These are phyloP conservation scores for Embiotoca jacksoni DNA, from an alignment of 2,113 vertebrate species.

Conservation along the genomic window DNA sequence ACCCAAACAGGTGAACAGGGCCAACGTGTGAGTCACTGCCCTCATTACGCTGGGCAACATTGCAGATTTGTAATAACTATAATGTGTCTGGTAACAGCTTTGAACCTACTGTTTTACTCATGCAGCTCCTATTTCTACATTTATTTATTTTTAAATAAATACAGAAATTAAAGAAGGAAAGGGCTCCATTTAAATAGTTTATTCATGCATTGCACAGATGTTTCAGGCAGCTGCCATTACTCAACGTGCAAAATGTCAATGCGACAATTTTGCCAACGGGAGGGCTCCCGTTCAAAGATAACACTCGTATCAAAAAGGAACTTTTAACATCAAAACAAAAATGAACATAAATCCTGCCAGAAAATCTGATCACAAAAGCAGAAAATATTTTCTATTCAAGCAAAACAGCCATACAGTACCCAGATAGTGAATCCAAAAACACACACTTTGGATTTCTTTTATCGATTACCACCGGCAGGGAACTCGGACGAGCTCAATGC, in stretches of 20 bases:
- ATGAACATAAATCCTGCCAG: too few species aligned
- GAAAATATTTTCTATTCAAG: too few species aligned
- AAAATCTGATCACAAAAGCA: too few species aligned
- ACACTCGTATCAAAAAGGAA: too few species aligned
- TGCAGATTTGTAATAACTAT: constrained; percentile 37
- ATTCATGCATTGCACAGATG: neutral
- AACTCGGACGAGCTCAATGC: neutral
- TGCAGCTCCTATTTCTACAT: neutral
- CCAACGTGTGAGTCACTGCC: constrained; percentile 51
- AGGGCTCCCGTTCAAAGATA: too few species aligned
- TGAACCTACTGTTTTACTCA: neutral
- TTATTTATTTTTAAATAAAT: neutral
- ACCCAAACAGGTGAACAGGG: constrained; percentile 60
- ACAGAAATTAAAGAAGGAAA: neutral
- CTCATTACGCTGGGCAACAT: constrained; percentile 36
- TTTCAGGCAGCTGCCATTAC: neutral
- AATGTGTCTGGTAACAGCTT: constrained; percentile 26
- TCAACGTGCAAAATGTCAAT: too few species aligned
- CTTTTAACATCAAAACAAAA: too few species aligned
- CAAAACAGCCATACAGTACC: too few species aligned
- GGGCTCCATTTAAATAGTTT: neutral
- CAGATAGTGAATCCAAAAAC: too few species aligned
- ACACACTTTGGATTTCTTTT: too few species aligned
- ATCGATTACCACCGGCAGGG: too few species aligned
- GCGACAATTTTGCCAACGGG: too few species aligned